Base-by-base conservation (phyloP, 2,113 vertebrate genomes). In the Psophia crepitans region DNA sequence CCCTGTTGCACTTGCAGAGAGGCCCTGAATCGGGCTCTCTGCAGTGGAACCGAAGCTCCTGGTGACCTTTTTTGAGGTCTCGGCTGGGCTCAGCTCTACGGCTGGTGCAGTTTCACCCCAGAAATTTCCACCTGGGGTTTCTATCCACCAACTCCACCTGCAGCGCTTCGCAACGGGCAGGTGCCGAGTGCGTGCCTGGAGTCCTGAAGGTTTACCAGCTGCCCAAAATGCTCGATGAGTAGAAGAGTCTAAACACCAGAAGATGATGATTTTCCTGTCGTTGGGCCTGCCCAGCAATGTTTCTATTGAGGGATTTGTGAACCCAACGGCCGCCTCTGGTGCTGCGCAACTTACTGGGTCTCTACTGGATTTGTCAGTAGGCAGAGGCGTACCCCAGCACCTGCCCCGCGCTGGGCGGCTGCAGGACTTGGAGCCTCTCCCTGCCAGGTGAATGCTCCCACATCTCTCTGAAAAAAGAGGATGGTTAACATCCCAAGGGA, bases 141-240 rank as follows among this genome's bases (percentile, higher is more conserved):
- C 39, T n/a, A 60, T 22, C 27, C 44, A 73, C 18, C 17, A 41
- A 5, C 44, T 46, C 48, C 46, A 91, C 1, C 43, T 2, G 1
- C 2, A 53, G 70, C 27, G 53, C 61, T 82, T 88, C 1, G 1
- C 0, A 32, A 28, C 0, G 0, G 22, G 7, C 7, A 15, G 39
- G 28, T 46, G 17, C 43, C 1, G 6, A 73, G 58, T 3, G 32
- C 69, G 49, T 14, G 32, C 46, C 70, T 16, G 56, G 44, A 71
- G 78, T 74, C 37, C 21, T 8, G 24, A 56, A 57, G 53, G n/a
- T 17, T 49, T 71, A 17, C 22, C 20, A 63, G 23, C 58, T 85
- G 69, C 41, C 60, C 9, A 2, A 68, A 78, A 74, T 1, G 14
- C 48, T 58, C 37, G 11, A 3, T 6, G 53, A 56, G 19, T 16